phyloP scores from a whole-genome alignment of 2,113 vertebrate genomes.

The Tringa solitaria region DNA sequence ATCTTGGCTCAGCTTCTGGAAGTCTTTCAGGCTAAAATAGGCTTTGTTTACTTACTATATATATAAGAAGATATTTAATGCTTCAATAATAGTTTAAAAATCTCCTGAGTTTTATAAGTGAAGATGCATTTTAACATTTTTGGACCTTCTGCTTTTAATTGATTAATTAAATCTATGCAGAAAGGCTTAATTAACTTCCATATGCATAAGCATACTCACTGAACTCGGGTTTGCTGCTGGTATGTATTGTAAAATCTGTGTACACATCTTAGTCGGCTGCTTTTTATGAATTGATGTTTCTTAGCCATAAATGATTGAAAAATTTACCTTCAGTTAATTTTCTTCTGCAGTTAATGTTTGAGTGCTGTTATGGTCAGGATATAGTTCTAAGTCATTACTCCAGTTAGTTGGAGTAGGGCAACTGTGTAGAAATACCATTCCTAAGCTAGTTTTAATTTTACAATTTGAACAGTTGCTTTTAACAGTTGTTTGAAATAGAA shows the following conservation, averaged over 20 bases:
- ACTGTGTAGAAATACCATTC: background rate
- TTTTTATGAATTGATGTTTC: background rate
- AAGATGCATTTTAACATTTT: background rate
- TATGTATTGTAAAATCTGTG: background rate
- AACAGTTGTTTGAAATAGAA: background rate
- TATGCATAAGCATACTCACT: background rate
- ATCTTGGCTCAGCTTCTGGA: background rate
- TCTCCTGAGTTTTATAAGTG: background rate
- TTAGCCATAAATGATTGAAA: background rate
- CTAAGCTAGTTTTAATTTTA: background rate
- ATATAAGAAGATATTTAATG: background rate
- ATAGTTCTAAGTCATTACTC: background rate
- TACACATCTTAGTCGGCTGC: background rate
- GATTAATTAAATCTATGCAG: background rate
- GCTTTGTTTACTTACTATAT: background rate
- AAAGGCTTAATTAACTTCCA: background rate
- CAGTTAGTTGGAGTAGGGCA: background rate
- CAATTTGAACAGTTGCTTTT: background rate
- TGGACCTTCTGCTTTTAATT: background rate
- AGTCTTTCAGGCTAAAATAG: background rate
- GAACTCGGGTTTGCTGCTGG: background rate
- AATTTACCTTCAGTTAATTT: background rate
- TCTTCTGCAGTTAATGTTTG: background rate
- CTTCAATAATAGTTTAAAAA: background rate
- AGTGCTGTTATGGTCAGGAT: background rate